Conservation (phyloP, 2,113 vertebrate species). For the Scytalopus superciliaris region DNA sequence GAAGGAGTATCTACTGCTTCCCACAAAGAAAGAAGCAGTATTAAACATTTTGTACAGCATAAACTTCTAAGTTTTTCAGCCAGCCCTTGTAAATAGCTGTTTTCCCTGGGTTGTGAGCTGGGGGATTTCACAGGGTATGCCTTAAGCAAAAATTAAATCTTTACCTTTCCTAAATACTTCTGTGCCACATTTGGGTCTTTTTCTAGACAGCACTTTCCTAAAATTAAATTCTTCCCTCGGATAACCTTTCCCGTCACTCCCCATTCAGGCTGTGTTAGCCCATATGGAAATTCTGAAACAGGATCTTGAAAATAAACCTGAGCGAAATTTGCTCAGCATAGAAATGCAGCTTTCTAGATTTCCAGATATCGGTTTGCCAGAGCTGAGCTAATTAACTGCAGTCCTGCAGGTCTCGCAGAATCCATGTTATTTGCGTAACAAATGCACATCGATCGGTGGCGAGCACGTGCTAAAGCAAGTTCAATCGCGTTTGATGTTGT, state of each 20-base stretch:
- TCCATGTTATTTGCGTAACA: constrained; percentile 18
- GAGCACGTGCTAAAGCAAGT: neutral
- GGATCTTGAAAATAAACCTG: constrained; percentile 7
- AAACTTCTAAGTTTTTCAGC: neutral
- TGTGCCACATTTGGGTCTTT: neutral
- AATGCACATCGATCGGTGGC: neutral
- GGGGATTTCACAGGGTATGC: neutral
- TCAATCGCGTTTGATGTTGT: neutral
- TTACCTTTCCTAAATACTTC: neutral
- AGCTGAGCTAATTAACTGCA: neutral
- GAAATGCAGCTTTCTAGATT: neutral
- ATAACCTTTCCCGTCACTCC: neutral
- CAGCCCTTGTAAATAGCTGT: neutral
- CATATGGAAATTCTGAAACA: neutral
- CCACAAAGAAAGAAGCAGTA: neutral
- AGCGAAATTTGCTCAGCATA: neutral
- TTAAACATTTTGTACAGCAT: neutral
- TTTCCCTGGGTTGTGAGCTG: neutral
- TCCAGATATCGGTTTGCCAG: neutral
- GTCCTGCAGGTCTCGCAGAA: neutral
- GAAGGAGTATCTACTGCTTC: neutral
- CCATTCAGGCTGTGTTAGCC: neutral
- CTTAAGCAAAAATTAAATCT: neutral
- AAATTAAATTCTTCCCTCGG: constrained; percentile 29
- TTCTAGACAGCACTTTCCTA: neutral